Evolutionary conservation across 2,797 vertebrate species (phyloP).

Genomic region (Leuciscus waleckii): DNA sequence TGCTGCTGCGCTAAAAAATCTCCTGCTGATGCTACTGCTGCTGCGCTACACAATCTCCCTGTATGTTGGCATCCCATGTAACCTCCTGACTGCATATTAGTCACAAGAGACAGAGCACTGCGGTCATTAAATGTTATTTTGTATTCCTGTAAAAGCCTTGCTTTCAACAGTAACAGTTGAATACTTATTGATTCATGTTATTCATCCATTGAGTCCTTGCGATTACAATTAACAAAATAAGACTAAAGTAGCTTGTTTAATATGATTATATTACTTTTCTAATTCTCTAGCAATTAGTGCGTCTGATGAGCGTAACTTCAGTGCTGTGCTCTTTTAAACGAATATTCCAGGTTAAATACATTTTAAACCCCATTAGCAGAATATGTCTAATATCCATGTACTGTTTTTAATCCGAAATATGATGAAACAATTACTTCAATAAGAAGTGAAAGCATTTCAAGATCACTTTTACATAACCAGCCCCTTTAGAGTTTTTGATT

Average conservation of each 20-base stretch:
- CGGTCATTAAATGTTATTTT: background rate
- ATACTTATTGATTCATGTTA: background rate
- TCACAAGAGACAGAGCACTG: background rate
- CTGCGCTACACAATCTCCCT: slow-evolving; percentile 16
- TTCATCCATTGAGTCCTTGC: slow-evolving; percentile 14
- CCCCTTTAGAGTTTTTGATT: slow-evolving; percentile 6
- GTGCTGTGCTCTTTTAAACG: slow-evolving; percentile 10
- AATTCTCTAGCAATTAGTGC: slow-evolving; percentile 2
- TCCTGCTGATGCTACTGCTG: slow-evolving; percentile 19
- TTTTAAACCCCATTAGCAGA: slow-evolving; percentile 1
- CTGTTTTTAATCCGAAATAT: slow-evolving; percentile 13
- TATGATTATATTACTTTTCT: background rate
- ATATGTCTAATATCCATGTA: background rate
- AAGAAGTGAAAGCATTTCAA: background rate
- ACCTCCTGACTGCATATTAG: background rate
- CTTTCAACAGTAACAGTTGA: background rate
- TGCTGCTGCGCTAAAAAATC: slow-evolving; percentile 11
- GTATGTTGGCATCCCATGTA: slow-evolving; percentile 38
- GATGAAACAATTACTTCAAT: slow-evolving; percentile 1
- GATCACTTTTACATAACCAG: slow-evolving; percentile 22
- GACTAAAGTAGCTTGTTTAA: slow-evolving; percentile 16
- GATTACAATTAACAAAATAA: background rate
- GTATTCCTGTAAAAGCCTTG: background rate
- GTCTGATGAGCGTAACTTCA: background rate
- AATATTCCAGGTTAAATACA: slow-evolving; percentile 19